Evolutionary conservation across 1,140 invertebrate genomes (phyloP), one percentile per base, ranked within the genome.

Genomic region (Acromyrmex heyeri): DNA sequence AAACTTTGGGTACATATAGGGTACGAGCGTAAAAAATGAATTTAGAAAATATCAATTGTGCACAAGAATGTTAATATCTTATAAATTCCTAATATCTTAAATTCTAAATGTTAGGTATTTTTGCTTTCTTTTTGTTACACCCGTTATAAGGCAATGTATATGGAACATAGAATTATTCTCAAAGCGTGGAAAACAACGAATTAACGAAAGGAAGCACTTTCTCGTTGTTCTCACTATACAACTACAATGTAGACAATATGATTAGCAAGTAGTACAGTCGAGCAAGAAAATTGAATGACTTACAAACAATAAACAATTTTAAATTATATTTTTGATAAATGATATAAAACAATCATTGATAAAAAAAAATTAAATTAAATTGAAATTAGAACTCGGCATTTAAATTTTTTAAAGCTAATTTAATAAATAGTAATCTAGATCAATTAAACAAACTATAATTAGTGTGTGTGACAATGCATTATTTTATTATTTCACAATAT

Each of bases 131-230:
- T 57, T 76, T 34, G 27, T 81, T 55, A 27, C 38, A 75, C 18
- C 50, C 67, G 72, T 82, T 86, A 86, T 50, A 27, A 62, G 12
- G 5, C 50, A n/a, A 5, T 61, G 61, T 21, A 21, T 72, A 34
- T 85, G 70, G 55, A 53, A 69, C 62, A 30, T n/a, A 64, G 82
- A 61, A 87, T 92, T 90, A 93, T 89, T 90, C 89, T 79, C 82
- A 48, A 92, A 91, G 90, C 87, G 87, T 90, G 88, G 91, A 92
- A 93, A 92, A 89, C 88, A 70, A 72, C 16, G 16, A 57, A 50
- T 61, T 85, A 91, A 92, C 86, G 91, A 91, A 92, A 92, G 91
- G 91, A 92, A 92, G 88, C 87, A 92, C 92, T 93, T 93, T 92
- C 92, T 88, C 87, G 87, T 55, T 59, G 78, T 91, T 90, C 48